phyloP scores from a whole-genome alignment of 1,140 invertebrate species.

The Leucophenga varia region DNA sequence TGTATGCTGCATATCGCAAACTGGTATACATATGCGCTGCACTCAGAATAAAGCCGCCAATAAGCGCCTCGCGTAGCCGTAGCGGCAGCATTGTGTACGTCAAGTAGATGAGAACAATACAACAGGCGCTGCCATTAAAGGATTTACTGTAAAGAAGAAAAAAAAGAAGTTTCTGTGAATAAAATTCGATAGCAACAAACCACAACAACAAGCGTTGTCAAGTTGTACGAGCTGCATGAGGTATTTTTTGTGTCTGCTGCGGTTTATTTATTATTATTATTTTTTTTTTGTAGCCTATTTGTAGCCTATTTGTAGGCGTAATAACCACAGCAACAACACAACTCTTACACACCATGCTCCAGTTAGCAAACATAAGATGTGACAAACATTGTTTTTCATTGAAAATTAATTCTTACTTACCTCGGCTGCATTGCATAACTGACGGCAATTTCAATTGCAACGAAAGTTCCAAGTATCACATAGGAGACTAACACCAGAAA shows the following conservation, averaged over 20 bases:
- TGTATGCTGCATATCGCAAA: slow-evolving; percentile 25
- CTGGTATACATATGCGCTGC: slow-evolving; percentile 66
- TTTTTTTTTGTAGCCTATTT: background rate
- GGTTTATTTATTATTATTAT: too few relatives aligned
- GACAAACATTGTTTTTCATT: too few relatives aligned
- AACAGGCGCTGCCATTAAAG: slow-evolving; percentile 52
- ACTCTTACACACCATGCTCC: too few relatives aligned
- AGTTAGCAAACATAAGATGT: too few relatives aligned
- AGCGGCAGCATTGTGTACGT: slow-evolving; percentile 85
- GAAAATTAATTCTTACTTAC: too few relatives aligned
- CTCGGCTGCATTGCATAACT: slow-evolving; percentile 59
- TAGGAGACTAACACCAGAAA: slow-evolving; percentile 82
- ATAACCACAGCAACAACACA: too few relatives aligned
- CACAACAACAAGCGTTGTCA: too few relatives aligned
- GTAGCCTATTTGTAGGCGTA: background rate
- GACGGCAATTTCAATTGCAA: slow-evolving; percentile 65
- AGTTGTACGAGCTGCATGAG: too few relatives aligned
- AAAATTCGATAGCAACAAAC: background rate
- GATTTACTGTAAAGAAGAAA: slow-evolving; percentile 37
- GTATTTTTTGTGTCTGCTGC: too few relatives aligned
- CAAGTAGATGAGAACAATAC: slow-evolving; percentile 78
- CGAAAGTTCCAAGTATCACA: slow-evolving; percentile 72
- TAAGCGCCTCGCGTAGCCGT: slow-evolving; percentile 74
- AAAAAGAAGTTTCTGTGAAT: background rate
- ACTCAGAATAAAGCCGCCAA: slow-evolving; percentile 70